These are phyloP conservation scores for Pocota personata DNA, from an alignment of 2,888 invertebrate genomes.

Conservation along the genomic window DNA sequence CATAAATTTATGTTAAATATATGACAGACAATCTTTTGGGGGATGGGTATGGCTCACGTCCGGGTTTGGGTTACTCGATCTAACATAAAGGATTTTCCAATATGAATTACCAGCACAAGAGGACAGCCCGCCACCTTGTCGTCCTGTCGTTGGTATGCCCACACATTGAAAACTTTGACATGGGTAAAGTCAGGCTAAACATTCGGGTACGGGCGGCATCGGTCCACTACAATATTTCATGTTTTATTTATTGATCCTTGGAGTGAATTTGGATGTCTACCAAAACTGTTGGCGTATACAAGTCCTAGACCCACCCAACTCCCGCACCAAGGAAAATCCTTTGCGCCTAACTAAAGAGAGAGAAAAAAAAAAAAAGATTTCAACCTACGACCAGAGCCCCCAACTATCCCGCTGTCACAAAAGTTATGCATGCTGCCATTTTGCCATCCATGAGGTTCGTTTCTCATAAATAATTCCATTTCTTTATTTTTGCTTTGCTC, in stretches of 20 bases:
- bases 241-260: slow-evolving; percentile 57
- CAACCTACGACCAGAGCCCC: background rate
- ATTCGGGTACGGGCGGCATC: background rate
- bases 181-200: slow-evolving; percentile 19
- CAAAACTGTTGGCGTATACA: slow-evolving; percentile 10
- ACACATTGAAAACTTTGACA: slow-evolving; percentile 37
- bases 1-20: slow-evolving; percentile 55
- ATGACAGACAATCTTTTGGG: slow-evolving; percentile 27
- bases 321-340: background rate
- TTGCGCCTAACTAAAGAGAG: slow-evolving; percentile 2
- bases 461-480: slow-evolving; percentile 50
- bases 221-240: slow-evolving; percentile 26
- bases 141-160: background rate
- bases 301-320: background rate
- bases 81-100: slow-evolving; percentile 8
- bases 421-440: slow-evolving; percentile 43
- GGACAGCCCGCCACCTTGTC: background rate
- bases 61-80: background rate
- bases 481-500: slow-evolving; percentile 1
- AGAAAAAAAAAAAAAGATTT: slow-evolving; percentile 2
- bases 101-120: background rate
- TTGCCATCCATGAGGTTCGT: slow-evolving; percentile 21
- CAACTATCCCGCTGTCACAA: background rate
- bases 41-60: background rate
- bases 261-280: slow-evolving; percentile 40